Base-by-base conservation (phyloP, 2,888 invertebrate species). In the Pinctada fucata region DNA sequence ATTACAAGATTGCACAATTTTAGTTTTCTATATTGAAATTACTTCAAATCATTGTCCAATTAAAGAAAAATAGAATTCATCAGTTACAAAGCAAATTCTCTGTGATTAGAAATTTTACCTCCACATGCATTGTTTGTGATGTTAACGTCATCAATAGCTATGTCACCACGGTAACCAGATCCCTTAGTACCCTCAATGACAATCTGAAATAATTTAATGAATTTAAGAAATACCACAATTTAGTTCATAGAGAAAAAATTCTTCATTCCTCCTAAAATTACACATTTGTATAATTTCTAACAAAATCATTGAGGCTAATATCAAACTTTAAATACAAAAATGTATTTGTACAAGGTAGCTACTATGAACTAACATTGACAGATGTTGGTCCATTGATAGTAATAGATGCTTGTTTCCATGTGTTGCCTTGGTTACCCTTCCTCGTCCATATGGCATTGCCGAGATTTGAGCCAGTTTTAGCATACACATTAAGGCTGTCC, bases 61-160 rank as follows among this genome's bases (percentile, higher is more conserved):
- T 31, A 31, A 31, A 31, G 31, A 31, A 31, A 31, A 31, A 31
- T 31, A 31, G 31, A 31, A 31, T 31, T 31, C 31, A 31, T 31
- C 31, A 31, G 31, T 31, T 31, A 31, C 31, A 31, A 31, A 31
- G 31, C 31, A 31, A 31, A 31, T 31, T 31, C 31, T 31, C 31
- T 31, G 31, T 31, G 31, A 31, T 31, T 31, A 31, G 31, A 31
- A 31, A 31, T 31, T 31, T 72, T 80, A 86, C 86, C 80, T 67
- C 67, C 69, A 72, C 88, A 88, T 6, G 83, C 78, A 52, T 86
- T 88, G 5, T 65, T 45, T 0, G 81, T 79, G 31, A 86, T 79
- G 70, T 79, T 83, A 4, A 86, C 80, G 66, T 88, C 88, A 82
- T 88, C 88, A 68, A 88, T 82, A 52, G 88, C 87, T 63, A 88